Evolutionary conservation across 2,888 invertebrate genomes (phyloP).

Genomic region (Stramonita haemastoma): DNA sequence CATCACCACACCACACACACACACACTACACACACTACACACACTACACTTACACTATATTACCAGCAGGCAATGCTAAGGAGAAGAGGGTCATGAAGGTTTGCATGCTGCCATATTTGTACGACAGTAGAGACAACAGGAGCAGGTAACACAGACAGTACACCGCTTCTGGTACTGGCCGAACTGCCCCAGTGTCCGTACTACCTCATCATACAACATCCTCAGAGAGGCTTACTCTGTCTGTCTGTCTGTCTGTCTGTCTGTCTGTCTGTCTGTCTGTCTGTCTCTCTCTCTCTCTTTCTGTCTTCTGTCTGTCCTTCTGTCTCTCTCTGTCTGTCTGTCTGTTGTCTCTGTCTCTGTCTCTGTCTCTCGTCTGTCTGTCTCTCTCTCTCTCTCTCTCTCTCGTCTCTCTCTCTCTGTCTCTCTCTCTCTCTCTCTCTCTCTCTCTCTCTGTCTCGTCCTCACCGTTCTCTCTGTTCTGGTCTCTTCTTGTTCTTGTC

Average conservation of each 20-base stretch:
- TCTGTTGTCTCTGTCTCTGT: not conserved
- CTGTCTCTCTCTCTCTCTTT: not conserved
- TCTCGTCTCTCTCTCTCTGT: not conserved
- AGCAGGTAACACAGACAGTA: slow-evolving; percentile 37
- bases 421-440: not conserved
- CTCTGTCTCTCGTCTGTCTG: not conserved
- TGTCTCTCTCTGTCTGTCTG: no score
- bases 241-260: not conserved
- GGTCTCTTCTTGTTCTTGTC: not conserved
- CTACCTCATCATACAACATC: not conserved
- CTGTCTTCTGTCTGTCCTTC: no score
- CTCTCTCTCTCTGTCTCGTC: not conserved
- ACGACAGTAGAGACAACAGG: slow-evolving; percentile 43
- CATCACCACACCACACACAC: no score
- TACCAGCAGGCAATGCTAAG: slow-evolving; percentile 44
- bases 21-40: no score
- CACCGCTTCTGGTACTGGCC: slow-evolving; percentile 44
- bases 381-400: no score
- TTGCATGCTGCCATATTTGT: slow-evolving; percentile 38
- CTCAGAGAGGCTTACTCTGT: not conserved
- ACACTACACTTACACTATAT: no score
- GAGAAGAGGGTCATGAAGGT: slow-evolving; percentile 43
- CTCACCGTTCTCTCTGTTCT: not conserved
- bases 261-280: not conserved
- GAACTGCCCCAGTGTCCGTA: no score